Percentiles rank a stretch among this genome's conserved stretches.
phyloP scores from a whole-genome alignment of 2,797 vertebrate genomes.

The Anomalospiza imberbis region DNA sequence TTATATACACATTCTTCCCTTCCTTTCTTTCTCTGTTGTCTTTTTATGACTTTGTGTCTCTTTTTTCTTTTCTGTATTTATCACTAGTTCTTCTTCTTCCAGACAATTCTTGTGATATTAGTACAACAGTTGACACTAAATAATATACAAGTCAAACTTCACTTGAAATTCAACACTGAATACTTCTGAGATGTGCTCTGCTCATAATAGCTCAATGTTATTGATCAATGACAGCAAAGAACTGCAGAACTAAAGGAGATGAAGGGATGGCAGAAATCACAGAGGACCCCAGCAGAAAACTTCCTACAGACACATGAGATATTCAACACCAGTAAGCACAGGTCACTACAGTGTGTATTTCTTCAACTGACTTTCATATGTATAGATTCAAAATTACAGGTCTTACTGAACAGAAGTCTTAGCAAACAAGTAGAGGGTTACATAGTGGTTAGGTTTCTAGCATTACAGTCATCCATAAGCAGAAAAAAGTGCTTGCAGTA shows the following conservation, averaged over 20 bases:
- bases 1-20: neutral
- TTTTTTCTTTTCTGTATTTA: neutral
- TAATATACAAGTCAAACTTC: neutral
- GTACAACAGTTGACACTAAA: neutral
- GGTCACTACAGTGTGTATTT: neutral
- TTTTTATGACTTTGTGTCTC: neutral
- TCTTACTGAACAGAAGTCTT: neutral
- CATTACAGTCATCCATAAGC: neutral
- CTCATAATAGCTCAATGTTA: neutral
- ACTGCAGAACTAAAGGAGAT: neutral
- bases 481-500: rapidly evolving
- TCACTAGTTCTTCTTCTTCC: neutral
- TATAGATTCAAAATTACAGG: neutral
- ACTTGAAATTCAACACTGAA: neutral
- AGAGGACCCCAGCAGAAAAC: neutral
- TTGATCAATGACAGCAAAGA: neutral
- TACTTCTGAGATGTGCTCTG: neutral
- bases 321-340: neutral
- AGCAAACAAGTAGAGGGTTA: neutral
- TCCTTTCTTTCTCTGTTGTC: neutral
- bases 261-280: neutral
- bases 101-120: neutral
- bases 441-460: neutral
- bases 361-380: neutral
- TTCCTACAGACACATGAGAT: neutral